Evolutionary conservation across 2,888 invertebrate species (phyloP), one percentile per base, ranked within the genome.

Genomic region (Andricus curvator): DNA sequence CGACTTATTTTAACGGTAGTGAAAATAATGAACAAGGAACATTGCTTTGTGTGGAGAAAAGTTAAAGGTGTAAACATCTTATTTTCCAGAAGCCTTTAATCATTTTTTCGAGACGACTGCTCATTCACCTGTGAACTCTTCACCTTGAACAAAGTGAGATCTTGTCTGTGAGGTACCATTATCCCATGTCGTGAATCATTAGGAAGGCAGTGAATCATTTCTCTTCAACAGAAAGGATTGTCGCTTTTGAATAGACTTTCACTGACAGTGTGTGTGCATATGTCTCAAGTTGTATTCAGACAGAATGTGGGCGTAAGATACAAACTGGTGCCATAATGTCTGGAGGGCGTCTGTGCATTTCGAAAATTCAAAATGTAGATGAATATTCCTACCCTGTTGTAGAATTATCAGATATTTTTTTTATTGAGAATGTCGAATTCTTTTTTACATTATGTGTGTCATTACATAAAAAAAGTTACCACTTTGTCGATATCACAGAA

Each of bases 171-270:
- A 17, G 48, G 68, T 51, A 44, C 48, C 68, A 51, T 51, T 51
- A 70, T 51, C 48, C 83, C 65, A 78, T 84, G 84, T 82, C 84
- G 80, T 78, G 84, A 81, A 83, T 86, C 84, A 83, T 82, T 85
- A 83, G 80, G 77, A 67, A 74, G 78, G 65, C 77, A 74, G 80
- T 82, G 85, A 85, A 82, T 85, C 85, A 82, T 84, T 81, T 70
- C 68, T 70, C 44, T 70, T 70, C 48, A 70, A 22, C 68, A 70
- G 48, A 48, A 70, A 70, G 48, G 48, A 70, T 70, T 70, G 68
- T 51, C 68, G 48, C 25, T 48, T 70, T 29, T 70, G 22, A 48
- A 70, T 70, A 51, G 48, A 70, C 68, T 70, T 70, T 70, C 68
- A 48, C 68, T 70, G 68, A 48, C 68, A 70, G 20, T 70, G 68